Evolutionary conservation across 2,797 vertebrate genomes (phyloP).

Genomic region (Cirrhinus mrigala): DNA sequence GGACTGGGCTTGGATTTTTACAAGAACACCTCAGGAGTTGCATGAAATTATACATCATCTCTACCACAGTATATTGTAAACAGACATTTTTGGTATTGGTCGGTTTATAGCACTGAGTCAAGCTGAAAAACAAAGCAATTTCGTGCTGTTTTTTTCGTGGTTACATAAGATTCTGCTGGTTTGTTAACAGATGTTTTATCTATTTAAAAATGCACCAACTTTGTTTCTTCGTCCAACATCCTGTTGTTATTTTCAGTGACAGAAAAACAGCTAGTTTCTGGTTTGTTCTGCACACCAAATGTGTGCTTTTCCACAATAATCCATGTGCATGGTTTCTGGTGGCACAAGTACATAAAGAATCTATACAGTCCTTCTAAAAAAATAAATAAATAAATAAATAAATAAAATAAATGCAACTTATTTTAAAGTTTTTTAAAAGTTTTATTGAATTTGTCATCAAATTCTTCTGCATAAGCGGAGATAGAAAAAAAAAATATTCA

Average conservation of each 20-base stretch:
- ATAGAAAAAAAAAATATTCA: no score
- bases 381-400: no score
- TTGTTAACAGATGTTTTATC: conserved; percentile 45
- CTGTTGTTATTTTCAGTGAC: conserved; percentile 29
- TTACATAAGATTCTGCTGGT: conserved; percentile 15
- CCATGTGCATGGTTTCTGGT: background rate
- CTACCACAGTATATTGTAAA: conserved; percentile 28
- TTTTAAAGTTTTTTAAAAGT: background rate
- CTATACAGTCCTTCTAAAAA: background rate
- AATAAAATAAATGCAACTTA: no score
- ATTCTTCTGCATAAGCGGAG: background rate
- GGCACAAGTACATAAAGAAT: background rate
- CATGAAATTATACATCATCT: background rate
- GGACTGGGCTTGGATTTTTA: background rate
- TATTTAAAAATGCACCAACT: conserved; percentile 20
- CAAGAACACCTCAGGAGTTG: background rate
- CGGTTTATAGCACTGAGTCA: background rate
- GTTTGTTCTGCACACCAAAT: background rate
- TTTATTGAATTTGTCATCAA: background rate
- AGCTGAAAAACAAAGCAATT: conserved; percentile 42
- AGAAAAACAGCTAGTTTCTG: conserved; percentile 9
- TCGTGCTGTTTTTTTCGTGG: conserved; percentile 36
- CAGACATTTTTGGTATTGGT: conserved; percentile 12
- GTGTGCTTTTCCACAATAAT: conserved; percentile 1
- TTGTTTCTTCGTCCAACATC: conserved; percentile 8